Evolutionary conservation across 2,888 invertebrate genomes (phyloP), one percentile per base, ranked within the genome.

Genomic region (Frankliniella intonsa): DNA sequence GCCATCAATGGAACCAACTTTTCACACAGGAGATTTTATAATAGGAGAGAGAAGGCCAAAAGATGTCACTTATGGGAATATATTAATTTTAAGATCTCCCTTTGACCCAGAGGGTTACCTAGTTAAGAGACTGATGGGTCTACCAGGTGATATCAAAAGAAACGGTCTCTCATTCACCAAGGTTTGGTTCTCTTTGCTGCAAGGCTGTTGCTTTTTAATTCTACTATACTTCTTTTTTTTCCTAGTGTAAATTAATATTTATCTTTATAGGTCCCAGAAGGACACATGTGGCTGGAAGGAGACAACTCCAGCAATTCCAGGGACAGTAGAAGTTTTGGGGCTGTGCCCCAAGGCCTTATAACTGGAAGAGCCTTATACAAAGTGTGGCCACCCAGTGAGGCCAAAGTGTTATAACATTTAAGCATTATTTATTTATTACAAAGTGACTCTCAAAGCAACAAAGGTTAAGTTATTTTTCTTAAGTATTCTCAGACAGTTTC

Each of bases 1-100:
- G 25, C 95, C 96, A 3, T 97, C 97, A 0, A 97, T 97, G 97
- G 94, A 97, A 87, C 97, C 97, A 9, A 96, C 96, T 1, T 91
- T 97, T 82, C 90, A 91, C 85, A 92, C 94, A 9, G 92, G 95
- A 85, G 95, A 97, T 87, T 90, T 97, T 82, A 89, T 97, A 50
- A 87, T 97, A 10, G 94, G 95, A 0, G 97, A 97, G 88, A 94
- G 93, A 9, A 88, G 91, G 83, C 87, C 93, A 76, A 90, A 92
- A 83, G 90, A 89, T 84, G 88, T 94, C 82, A 89, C 90, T 82
- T 91, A 93, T 82, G 97, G 97, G 19, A 97, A 97, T 86, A 94
- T 97, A 80, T 91, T 98, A 0, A 94, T 97, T 85, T 93, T 94
- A 0, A 92, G 92, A 86, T 94, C 94, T 83, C 96, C 97, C 0